These are phyloP conservation scores for Aporrectodea caliginosa DNA, from an alignment of 1,140 invertebrate genomes.

Conservation along the genomic window DNA sequence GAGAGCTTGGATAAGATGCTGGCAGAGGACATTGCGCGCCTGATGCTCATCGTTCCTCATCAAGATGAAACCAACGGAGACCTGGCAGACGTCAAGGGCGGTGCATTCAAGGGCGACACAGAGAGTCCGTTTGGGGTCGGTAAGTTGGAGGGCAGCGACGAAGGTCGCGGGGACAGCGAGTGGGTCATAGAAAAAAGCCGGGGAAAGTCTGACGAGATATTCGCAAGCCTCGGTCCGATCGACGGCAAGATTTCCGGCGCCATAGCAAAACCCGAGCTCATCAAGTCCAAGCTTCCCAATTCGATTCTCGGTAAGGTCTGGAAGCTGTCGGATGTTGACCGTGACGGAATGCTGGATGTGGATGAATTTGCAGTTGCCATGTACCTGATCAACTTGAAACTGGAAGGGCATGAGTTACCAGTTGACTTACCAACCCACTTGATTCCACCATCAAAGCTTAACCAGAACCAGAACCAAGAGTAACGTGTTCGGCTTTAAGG, in stretches of 20 bases:
- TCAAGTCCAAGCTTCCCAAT: conserved; percentile 98
- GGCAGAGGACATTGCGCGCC: conserved; percentile 85
- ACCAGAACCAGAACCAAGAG: too few relatives aligned
- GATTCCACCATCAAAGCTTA: background rate
- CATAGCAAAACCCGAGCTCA: conserved; percentile 90
- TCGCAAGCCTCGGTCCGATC: conserved; percentile 75
- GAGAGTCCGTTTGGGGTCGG: conserved; percentile 94
- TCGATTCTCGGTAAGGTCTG: conserved; percentile 90
- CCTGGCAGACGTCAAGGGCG: conserved; percentile 45
- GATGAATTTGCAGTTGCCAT: conserved; percentile 98
- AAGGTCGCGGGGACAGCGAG: conserved; percentile 87
- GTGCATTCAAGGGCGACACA: conserved; percentile 76
- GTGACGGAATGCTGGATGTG: conserved; percentile 88
- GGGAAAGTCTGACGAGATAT: conserved; percentile 81
- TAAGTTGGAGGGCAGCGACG: conserved; percentile 92
- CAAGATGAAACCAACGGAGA: conserved; percentile 63
- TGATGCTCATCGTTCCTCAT: conserved; percentile 92
- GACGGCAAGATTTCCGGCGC: conserved; percentile 91
- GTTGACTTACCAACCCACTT: conserved; percentile 60
- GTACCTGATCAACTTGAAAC: conserved; percentile 83
- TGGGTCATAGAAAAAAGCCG: conserved; percentile 94
- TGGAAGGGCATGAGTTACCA: conserved; percentile 92
- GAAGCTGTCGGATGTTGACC: conserved; percentile 95
- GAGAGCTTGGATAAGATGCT: conserved; percentile 97
- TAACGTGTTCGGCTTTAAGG: too few relatives aligned